phyloP scores from a whole-genome alignment of 2,113 vertebrate species.

The Phalacrocorax aristotelis region DNA sequence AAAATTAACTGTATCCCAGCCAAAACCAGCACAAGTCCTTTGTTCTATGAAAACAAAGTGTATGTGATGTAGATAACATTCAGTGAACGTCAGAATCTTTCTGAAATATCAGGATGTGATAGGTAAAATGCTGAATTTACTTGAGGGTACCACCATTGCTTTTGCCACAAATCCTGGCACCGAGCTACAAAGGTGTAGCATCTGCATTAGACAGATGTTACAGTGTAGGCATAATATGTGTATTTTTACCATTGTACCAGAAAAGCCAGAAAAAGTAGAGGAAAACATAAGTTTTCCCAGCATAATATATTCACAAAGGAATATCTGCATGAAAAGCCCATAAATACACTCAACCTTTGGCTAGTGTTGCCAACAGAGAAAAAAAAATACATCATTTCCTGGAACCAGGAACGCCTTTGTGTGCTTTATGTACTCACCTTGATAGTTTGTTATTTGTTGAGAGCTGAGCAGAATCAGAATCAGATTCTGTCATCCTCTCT shows the following conservation, averaged over 20 bases:
- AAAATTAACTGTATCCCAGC: too few species aligned
- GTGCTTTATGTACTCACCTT: slow-evolving; percentile 6
- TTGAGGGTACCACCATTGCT: background rate
- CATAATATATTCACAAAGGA: background rate
- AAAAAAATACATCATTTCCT: background rate
- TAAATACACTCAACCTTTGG: background rate
- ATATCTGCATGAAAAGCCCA: background rate
- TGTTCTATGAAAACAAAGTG: background rate
- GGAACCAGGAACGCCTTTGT: background rate
- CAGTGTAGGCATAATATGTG: background rate
- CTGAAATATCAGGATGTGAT: background rate
- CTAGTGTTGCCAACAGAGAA: background rate
- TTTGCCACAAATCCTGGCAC: background rate
- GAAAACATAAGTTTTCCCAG: background rate
- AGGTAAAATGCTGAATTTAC: background rate
- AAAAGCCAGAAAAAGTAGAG: background rate
- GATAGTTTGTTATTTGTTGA: background rate
- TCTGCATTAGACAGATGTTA: background rate
- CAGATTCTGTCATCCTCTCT: background rate
- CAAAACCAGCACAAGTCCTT: background rate
- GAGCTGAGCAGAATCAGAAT: background rate
- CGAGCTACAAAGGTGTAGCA: background rate
- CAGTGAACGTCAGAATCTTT: background rate
- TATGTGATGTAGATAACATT: background rate
- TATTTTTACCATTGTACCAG: background rate